Base-by-base conservation (phyloP, 2,797 vertebrate species). In the Acrossocheilus fasciatus region DNA sequence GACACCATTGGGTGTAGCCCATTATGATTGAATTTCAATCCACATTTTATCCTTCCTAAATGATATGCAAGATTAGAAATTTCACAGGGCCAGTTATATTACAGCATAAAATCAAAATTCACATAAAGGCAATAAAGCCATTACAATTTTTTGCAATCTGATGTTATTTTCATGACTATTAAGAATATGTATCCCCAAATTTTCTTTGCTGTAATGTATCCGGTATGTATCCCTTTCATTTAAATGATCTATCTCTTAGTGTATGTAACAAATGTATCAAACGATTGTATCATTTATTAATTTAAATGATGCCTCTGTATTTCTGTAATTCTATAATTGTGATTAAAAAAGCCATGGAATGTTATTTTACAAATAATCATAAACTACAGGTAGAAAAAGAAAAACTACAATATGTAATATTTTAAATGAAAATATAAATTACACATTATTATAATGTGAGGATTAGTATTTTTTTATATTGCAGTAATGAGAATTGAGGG, bases 1-100 rank as follows among this genome's bases (percentile, higher is more conserved):
- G 6, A 70, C 64, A 43, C 64, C 34, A 50, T 9, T 74, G 64
- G 79, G 41, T 81, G 43, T 52, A 52, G 12, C 64, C 30, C 57
- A 47, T n/a, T 62, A n/a, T 75, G 30, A 84, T 26, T 9, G 2
- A 20, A 36, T 83, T 83, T 57, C 69, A 83, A 14, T 76, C 15
- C 6, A 26, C 36, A 43, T 76, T 36, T 36, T 52, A 41, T 82
- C 20, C 47, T 54, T 73, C 36, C 11, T 70, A 70, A 54, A 64
- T 77, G 45, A 79, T 39, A 54, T 18, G 23, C 23, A 52, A 68
- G 14, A 76, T 84, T 57, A 69, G 62, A 52, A 54, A 69, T 81
- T 26, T 66, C 26, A 36, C 5, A 5, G 20, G 45, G 45, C 2
- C 41, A 26, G 57, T 10, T n/a, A 64, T 45, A 17, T 80, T 62